These are phyloP conservation scores for Lasioglossum pauxillum DNA, from an alignment of 2,888 invertebrate species.

Conservation along the genomic window DNA sequence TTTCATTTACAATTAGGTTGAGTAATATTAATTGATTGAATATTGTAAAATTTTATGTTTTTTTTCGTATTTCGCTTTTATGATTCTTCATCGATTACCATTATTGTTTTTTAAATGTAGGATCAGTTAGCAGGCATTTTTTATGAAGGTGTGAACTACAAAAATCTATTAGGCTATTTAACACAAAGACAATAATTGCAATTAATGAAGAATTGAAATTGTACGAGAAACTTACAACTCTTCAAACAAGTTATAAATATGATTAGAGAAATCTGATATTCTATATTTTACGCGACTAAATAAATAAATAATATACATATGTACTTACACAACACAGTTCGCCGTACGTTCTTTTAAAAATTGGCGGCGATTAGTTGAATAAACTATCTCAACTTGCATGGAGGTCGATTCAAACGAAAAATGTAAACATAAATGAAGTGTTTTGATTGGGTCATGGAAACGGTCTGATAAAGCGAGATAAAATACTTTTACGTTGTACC, in stretches of 20 bases:
- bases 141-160: neutral
- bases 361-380: constrained; percentile 3
- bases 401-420: neutral
- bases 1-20: neutral
- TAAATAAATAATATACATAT: neutral
- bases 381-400: neutral
- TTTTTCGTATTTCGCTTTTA: neutral
- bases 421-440: neutral
- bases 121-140: neutral
- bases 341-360: neutral
- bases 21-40: neutral
- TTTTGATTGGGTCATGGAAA: constrained; percentile 31
- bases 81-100: neutral
- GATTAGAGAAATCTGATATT: neutral
- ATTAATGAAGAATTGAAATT: neutral
- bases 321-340: neutral
- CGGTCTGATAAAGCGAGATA: neutral
- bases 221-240: neutral
- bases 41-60: neutral
- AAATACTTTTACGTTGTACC: neutral
- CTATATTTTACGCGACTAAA: neutral
- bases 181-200: neutral
- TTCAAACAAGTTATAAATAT: neutral
- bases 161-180: neutral
- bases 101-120: neutral